Percentiles rank a stretch among this genome's conserved stretches.
phyloP scores from a whole-genome alignment of 2,797 vertebrate genomes.

The Parauchenoglanis punctatus region DNA sequence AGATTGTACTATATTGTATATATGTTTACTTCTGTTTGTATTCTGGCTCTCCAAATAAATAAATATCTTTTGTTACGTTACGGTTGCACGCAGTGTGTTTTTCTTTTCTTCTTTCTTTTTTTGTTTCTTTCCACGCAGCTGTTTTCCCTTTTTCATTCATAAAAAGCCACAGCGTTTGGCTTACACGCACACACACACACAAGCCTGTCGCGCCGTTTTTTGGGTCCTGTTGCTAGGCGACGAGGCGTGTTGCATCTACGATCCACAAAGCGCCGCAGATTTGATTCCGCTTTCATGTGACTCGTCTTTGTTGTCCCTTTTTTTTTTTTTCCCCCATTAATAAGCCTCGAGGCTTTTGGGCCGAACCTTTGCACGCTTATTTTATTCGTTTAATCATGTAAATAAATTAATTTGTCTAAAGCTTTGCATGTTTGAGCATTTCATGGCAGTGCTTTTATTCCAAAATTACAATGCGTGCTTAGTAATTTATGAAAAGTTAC shows the following conservation, averaged over 20 bases:
- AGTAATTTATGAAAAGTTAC: not conserved
- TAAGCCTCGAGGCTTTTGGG: not conserved
- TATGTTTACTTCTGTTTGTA: slow-evolving; percentile 52
- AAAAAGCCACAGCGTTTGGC: slow-evolving; percentile 49
- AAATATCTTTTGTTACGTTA: slow-evolving; percentile 68
- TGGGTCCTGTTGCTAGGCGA: slow-evolving; percentile 59
- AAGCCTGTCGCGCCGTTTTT: slow-evolving; percentile 37
- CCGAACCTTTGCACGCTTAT: not conserved
- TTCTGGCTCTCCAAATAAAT: slow-evolving; percentile 46
- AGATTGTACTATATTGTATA: slow-evolving; percentile 56
- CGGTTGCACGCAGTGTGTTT: not conserved
- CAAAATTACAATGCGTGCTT: not conserved
- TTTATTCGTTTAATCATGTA: not conserved
- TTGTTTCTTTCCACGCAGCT: not conserved
- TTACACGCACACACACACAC: slow-evolving; percentile 17
- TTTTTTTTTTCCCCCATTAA: not conserved
- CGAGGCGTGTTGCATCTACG: slow-evolving; percentile 43
- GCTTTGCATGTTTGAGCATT: not conserved
- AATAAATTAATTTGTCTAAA: not conserved
- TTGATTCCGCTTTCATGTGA: slow-evolving; percentile 26
- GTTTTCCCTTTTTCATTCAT: slow-evolving; percentile 54
- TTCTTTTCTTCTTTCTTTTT: not conserved
- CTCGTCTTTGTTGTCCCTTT: not conserved
- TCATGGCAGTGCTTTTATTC: not conserved
- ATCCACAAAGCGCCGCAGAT: slow-evolving; percentile 29